A percentile compares a stretch with the other conserved stretches of the same genome.
Evolutionary conservation across 2,888 invertebrate species (phyloP).

Genomic region (Chromoteleia sp.): DNA sequence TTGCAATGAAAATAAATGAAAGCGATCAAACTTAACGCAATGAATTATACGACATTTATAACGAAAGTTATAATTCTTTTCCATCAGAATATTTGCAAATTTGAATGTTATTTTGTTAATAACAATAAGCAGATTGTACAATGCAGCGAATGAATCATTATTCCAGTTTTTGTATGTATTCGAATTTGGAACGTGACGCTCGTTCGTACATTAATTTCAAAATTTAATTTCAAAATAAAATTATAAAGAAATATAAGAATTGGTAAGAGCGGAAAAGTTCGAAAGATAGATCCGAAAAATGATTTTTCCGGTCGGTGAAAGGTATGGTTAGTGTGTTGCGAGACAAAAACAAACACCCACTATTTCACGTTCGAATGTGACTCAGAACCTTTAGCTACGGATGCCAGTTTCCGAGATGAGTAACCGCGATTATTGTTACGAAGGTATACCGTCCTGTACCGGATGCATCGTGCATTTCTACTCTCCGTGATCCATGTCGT

Average conservation of each 20-base stretch:
- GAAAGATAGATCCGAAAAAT: constrained; percentile 37
- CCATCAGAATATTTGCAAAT: too few species aligned
- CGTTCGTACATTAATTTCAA: too few species aligned
- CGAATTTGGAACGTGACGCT: too few species aligned
- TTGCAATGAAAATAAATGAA: background rate
- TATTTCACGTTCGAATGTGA: constrained; percentile 59
- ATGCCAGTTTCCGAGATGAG: constrained; percentile 79
- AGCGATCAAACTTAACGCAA: too few species aligned
- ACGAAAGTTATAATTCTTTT: too few species aligned
- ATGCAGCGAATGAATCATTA: too few species aligned
- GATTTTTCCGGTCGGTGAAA: constrained; percentile 19
- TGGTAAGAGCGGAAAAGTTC: constrained; percentile 19
- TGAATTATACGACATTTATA: too few species aligned
- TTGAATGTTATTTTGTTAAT: too few species aligned
- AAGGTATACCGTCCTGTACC: constrained; percentile 67
- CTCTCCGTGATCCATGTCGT: constrained; percentile 71
- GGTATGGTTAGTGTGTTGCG: constrained; percentile 55
- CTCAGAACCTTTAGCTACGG: constrained; percentile 72
- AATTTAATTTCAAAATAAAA: too few species aligned
- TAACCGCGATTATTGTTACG: constrained; percentile 76
- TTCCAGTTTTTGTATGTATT: too few species aligned
- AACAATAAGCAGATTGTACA: too few species aligned
- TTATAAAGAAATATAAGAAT: constrained; percentile 12
- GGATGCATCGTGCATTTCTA: constrained; percentile 64
- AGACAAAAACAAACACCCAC: constrained; percentile 56